These are phyloP conservation scores for Ranitomeya variabilis DNA, from an alignment of 2,113 vertebrate species.

Conservation along the genomic window DNA sequence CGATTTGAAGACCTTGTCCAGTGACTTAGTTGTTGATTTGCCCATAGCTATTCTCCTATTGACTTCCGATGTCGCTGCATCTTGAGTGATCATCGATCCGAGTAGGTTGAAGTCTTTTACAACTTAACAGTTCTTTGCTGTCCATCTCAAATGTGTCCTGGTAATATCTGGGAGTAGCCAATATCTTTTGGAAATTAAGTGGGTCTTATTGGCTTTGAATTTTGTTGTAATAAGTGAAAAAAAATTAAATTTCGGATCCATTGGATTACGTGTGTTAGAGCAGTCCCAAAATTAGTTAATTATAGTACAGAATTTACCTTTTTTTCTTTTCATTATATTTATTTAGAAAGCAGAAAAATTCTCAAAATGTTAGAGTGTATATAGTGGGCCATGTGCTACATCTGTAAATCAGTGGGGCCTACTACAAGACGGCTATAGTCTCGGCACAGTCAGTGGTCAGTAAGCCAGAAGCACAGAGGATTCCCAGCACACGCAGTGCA, in stretches of 20 bases:
- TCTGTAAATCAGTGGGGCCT: background rate
- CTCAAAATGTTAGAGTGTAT: background rate
- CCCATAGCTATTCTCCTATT: too few species aligned
- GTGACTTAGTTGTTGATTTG: too few species aligned
- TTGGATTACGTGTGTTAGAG: background rate
- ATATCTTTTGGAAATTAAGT: too few species aligned
- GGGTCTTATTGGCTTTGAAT: background rate
- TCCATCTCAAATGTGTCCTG: too few species aligned
- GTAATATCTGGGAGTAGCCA: too few species aligned
- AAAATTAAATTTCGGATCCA: background rate
- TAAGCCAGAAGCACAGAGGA: background rate
- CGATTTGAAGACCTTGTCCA: too few species aligned
- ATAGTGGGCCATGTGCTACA: background rate
- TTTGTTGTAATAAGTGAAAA: background rate
- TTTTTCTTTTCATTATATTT: background rate
- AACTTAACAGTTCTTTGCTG: too few species aligned
- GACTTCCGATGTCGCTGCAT: too few species aligned
- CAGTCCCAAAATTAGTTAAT: too few species aligned
- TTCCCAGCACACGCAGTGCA: slow-evolving; percentile 11
- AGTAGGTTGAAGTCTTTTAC: too few species aligned
- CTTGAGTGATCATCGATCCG: too few species aligned
- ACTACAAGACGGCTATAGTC: background rate
- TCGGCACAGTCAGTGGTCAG: background rate
- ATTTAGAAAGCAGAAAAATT: background rate
- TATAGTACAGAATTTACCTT: background rate